Base-by-base conservation (phyloP, 2,113 vertebrate species). In the Rissa tridactyla region DNA sequence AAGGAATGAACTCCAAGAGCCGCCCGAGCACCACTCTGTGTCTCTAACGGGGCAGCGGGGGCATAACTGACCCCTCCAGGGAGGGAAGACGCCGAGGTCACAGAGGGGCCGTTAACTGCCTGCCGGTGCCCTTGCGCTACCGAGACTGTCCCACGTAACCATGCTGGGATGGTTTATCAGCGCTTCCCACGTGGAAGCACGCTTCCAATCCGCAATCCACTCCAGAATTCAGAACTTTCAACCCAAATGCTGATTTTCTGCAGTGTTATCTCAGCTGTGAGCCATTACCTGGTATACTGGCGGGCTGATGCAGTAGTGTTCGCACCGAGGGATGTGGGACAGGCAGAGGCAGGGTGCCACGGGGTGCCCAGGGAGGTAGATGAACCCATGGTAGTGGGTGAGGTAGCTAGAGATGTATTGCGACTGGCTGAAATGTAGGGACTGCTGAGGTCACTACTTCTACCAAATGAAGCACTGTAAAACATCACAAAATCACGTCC, bases 401-500 rank as follows among this genome's bases (percentile, higher is more conserved):
- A 98, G 98, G 98, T 97, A 96, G 97, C 97, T 96, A 98, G 95
- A 97, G 98, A 97, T 97, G 98, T 92, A 98, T 92, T 97, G 96
- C 95, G 78, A 98, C 81, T 98, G 97, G 98, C 97, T 97, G 98
- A 98, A 98, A 98, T 97, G 97, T 96, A 98, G 98, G 98, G 98
- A 92, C 96, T 98, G 96, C 95, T 96, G 97, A 97, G 97, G 96
- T 98, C 98, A 98, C 97, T 98, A 97, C 97, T 97, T 95, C 97
- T 98, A 98, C 97, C 98, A 98, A 98, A 97, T 90, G 98, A 98
- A 96, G 98, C 97, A 97, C 98, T 98, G 98, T 92, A 98, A 98
- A 97, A 98, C 82, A 98, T 88, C 96, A 98, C 96, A 98, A 93
- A 95, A 98, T 93, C 95, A 97, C 5, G 90, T 84, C 92, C 96